Percentiles rank a stretch among this genome's conserved stretches.
These are phyloP conservation scores for Morphnarchus princeps DNA, from an alignment of 2,113 vertebrate species.

Conservation along the genomic window DNA sequence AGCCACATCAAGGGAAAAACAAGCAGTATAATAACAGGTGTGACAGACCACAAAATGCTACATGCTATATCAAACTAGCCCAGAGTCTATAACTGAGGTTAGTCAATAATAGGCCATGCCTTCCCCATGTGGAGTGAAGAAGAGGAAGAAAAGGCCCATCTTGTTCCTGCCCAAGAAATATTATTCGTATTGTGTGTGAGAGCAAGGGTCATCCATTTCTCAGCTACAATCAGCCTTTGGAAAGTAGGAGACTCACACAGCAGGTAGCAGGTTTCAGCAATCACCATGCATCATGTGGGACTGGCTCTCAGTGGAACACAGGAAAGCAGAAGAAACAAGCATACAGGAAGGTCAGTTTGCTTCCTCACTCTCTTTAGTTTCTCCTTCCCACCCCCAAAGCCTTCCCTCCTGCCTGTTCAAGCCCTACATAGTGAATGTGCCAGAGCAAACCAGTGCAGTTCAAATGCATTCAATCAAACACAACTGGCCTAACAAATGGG, in stretches of 20 bases:
- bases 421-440: background rate
- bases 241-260: constrained; percentile 2
- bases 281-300: background rate
- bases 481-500: background rate
- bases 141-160: background rate
- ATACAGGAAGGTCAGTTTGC: background rate
- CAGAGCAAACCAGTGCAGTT: background rate
- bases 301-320: background rate
- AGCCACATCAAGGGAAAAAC: background rate
- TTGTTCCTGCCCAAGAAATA: constrained; percentile 21
- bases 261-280: constrained; percentile 27
- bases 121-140: background rate
- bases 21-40: background rate
- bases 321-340: constrained; percentile 7
- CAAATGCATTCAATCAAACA: background rate
- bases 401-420: background rate
- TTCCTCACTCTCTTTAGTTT: background rate
- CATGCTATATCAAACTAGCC: background rate
- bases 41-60: background rate
- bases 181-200: background rate
- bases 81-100: background rate
- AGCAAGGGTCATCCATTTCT: constrained; percentile 38
- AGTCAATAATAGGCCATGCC: background rate
- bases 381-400: background rate
- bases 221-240: constrained; percentile 28